Evolutionary conservation across 2,888 invertebrate species (phyloP).

Genomic region (Plemyria rubiginata): DNA sequence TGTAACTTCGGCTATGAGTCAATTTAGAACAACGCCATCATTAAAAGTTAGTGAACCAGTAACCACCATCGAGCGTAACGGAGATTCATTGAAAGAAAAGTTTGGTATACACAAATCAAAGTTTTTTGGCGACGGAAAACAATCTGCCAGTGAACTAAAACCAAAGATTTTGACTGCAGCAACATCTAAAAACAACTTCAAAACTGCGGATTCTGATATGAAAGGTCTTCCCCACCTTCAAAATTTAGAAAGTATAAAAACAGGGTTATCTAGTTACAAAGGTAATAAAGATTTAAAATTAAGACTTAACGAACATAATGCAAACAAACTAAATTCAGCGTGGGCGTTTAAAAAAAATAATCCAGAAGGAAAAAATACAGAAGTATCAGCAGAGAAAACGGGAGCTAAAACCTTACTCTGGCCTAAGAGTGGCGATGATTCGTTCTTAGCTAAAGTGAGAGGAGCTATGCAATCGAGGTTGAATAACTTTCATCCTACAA

Average conservation of each 20-base stretch:
- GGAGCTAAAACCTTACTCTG: constrained; percentile 27
- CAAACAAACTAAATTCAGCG: constrained; percentile 2
- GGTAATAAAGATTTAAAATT: constrained; percentile 11
- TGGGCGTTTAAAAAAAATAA: constrained; percentile 14
- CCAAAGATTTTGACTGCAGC: constrained; percentile 18
- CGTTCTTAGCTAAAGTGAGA: constrained; percentile 55
- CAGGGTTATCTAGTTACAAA: constrained; percentile 14
- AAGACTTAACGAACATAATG: constrained; percentile 11
- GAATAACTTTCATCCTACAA: constrained; percentile 32
- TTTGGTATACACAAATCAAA: constrained; percentile 7
- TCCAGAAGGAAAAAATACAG: constrained; percentile 4
- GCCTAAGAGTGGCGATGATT: constrained; percentile 49
- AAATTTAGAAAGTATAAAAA: constrained; percentile 15
- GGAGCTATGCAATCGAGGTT: constrained; percentile 52
- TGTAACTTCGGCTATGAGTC: constrained; percentile 16
- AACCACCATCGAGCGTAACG: not conserved
- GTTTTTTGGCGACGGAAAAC: constrained; percentile 10
- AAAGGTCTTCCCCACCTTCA: constrained; percentile 15
- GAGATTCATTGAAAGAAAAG: constrained; percentile 11
- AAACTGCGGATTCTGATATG: constrained; percentile 17
- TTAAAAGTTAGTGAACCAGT: constrained; percentile 2
- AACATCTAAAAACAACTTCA: constrained; percentile 28
- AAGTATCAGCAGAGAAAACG: constrained; percentile 7
- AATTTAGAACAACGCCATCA: constrained; percentile 14
- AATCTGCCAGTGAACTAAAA: constrained; percentile 34